A percentile compares a stretch with the other conserved stretches of the same genome.
Conservation (phyloP, 2,797 vertebrate species). For the Darevskia mixta region DNA sequence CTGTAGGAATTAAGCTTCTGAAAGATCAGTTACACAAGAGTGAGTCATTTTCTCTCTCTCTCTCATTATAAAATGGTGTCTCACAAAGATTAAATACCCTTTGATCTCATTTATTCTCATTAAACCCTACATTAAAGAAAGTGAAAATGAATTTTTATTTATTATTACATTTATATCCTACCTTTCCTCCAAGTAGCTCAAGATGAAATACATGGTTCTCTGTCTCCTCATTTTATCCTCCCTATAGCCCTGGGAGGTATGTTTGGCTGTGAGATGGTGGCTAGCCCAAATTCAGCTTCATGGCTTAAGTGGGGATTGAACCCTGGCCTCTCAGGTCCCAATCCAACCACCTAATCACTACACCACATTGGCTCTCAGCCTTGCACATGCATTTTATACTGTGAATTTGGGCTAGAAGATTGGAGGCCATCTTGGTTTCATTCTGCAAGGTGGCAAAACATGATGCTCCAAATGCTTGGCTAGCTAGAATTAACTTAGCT, state of each 20-base stretch:
- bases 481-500: neutral
- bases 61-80: neutral
- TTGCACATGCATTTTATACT: neutral
- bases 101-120: neutral
- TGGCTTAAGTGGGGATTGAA: too few relatives aligned
- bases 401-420: neutral
- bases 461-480: neutral
- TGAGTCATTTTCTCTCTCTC: neutral
- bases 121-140: neutral
- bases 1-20: neutral
- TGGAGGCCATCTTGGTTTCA: neutral
- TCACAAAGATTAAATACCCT: neutral
- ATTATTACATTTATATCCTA: too few relatives aligned
- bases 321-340: too few relatives aligned
- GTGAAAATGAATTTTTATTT: neutral
- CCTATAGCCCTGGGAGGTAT: too few relatives aligned
- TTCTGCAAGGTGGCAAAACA: neutral
- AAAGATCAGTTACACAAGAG: neutral
- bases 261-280: too few relatives aligned
- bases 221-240: too few relatives aligned
- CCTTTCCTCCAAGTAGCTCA: too few relatives aligned
- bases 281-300: too few relatives aligned
- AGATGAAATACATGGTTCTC: too few relatives aligned
- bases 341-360: too few relatives aligned
- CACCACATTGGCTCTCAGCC: too few relatives aligned